Base-by-base conservation (phyloP, 1,140 invertebrate genomes). In the Caenorhabditis elegans region DNA sequence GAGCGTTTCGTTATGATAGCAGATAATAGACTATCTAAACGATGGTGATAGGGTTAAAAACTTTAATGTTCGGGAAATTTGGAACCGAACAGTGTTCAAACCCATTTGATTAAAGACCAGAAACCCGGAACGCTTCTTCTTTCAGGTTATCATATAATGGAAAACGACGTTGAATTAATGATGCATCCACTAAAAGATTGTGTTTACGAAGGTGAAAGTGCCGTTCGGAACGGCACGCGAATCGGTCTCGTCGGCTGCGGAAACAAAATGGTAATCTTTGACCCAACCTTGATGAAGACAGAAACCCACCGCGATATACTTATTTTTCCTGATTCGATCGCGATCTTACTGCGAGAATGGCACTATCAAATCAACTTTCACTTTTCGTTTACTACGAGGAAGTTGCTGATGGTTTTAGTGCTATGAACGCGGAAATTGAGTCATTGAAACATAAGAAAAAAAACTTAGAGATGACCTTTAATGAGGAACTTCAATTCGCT, bases 191-290 rank as follows among this genome's bases (percentile, higher is more conserved):
- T 46, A 17, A 47, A 78, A 28, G 47, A 82, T 24, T 82, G 80
- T 55, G 76, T 78, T 34, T 82, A 55, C 51, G 60, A 70, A 46
- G 81, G 81, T 11, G 51, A 78, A 55, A 55, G 46, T 60, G 47
- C 39, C 11, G 34, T 36, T 39, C 70, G 75, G 19, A 76, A 76
- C 53, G 76, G 49, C 28, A 60, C 76, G n/a, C 15, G n/a, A 2
- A 76, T 82, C n/a, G 75, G 60, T 19, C 60, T 82, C 24, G 77
- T 78, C 19, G 81, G 81, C 22, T 82, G 81, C 34, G 82, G 82
- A 49, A 47, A 82, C 10, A 43, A 36, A 24, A 49, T 82, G 82
- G 82, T 83, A 81, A 51, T 31, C 34, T 3, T 60, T 17, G 81
- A 49, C 22, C 0, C 15, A 46, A 76, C 43, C 15, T 76, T 76